A percentile compares a stretch with the other conserved stretches of the same genome.
Conservation (phyloP, 2,113 vertebrate genomes). For the Aspidoscelis tigris region DNA sequence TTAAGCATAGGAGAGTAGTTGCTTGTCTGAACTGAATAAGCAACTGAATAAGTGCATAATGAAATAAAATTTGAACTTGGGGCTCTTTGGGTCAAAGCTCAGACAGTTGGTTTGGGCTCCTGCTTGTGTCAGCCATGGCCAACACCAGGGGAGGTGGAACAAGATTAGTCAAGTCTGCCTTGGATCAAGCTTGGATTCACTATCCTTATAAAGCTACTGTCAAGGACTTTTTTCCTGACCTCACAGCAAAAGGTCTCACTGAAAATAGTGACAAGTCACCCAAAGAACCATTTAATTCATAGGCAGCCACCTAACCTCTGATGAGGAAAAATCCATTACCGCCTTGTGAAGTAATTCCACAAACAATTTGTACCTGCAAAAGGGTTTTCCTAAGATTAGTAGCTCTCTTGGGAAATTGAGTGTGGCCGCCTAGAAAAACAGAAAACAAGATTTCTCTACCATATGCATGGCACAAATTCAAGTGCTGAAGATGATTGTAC, state of each 20-base stretch:
- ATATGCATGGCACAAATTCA: neutral
- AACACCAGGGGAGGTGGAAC: neutral
- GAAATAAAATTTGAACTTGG: neutral
- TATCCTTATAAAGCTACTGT: too few relatives aligned
- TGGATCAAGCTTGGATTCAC: too few relatives aligned
- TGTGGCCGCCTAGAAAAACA: neutral
- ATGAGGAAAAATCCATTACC: neutral
- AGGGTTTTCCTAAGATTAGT: neutral
- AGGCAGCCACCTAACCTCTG: neutral
- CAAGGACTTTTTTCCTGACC: too few relatives aligned
- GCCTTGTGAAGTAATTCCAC: neutral
- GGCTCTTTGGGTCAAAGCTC: neutral
- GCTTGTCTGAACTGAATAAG: neutral
- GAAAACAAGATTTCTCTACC: neutral
- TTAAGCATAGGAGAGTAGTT: neutral
- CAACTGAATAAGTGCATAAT: neutral
- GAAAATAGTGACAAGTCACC: neutral
- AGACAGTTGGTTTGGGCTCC: neutral
- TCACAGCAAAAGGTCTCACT: too few relatives aligned
- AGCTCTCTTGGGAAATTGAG: neutral
- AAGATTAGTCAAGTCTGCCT: too few relatives aligned
- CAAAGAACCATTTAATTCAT: neutral
- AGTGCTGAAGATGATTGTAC: too few relatives aligned
- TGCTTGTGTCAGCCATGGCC: neutral
- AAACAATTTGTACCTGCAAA: neutral